These are phyloP conservation scores for Margarornis squamiger DNA, from an alignment of 2,797 vertebrate species.

Conservation along the genomic window DNA sequence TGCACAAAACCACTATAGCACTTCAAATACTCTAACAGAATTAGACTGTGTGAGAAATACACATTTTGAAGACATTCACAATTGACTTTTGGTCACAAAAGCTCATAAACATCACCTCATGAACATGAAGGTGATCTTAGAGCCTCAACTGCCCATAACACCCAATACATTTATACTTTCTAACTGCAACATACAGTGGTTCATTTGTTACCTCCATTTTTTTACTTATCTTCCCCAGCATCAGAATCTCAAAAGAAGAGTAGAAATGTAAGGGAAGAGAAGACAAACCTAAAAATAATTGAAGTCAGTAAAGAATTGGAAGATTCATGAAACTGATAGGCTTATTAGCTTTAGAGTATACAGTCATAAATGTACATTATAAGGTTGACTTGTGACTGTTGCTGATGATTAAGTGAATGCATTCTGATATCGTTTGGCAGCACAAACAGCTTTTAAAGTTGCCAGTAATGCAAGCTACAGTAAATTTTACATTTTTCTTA, in stretches of 20 bases:
- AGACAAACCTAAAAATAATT: neutral
- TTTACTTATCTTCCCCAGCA: neutral
- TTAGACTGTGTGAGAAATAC: neutral
- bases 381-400: neutral
- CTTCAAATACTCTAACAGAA: neutral
- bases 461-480: neutral
- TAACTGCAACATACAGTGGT: neutral
- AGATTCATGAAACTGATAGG: neutral
- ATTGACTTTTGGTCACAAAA: neutral
- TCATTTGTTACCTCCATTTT: neutral
- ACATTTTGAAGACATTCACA: neutral
- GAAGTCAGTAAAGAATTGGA: neutral
- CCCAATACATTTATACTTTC: neutral
- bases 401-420: neutral
- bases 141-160: neutral
- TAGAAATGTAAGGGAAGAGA: neutral
- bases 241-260: neutral
- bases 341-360: neutral
- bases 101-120: neutral
- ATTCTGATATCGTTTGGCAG: neutral
- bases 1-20: neutral
- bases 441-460: neutral
- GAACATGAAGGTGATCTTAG: neutral
- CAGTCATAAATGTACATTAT: neutral
- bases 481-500: neutral